A percentile compares a stretch with the other conserved stretches of the same genome.
phyloP scores from a whole-genome alignment of 2,888 invertebrate species.

The Automeris io region DNA sequence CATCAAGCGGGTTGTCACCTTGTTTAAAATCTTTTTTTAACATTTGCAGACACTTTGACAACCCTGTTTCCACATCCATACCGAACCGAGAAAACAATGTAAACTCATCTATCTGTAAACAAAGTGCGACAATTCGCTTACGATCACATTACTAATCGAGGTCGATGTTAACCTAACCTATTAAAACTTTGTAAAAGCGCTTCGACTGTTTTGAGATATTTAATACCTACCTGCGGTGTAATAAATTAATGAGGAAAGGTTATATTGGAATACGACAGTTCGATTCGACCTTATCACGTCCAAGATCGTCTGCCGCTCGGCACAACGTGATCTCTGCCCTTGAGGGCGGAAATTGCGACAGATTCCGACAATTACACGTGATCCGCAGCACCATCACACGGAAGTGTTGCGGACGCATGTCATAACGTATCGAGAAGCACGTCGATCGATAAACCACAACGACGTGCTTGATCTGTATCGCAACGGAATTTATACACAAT shows the following conservation, averaged over 20 bases:
- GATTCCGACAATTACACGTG: slow-evolving; percentile 38
- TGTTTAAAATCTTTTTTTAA: too few relatives aligned
- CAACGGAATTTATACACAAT: slow-evolving; percentile 22
- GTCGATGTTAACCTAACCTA: slow-evolving; percentile 31
- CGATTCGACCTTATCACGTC: not conserved
- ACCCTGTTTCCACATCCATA: slow-evolving; percentile 1
- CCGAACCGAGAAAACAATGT: slow-evolving; percentile 10
- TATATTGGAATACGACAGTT: not conserved
- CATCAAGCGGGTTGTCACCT: too few relatives aligned
- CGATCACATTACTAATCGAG: slow-evolving; percentile 24
- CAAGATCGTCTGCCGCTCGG: not conserved
- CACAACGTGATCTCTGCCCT: slow-evolving; percentile 38
- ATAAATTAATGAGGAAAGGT: not conserved
- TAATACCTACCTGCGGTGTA: not conserved
- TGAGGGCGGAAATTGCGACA: slow-evolving; percentile 34
- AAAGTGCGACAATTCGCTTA: slow-evolving; percentile 32
- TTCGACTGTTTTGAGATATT: too few relatives aligned
- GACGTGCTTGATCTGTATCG: slow-evolving; percentile 18
- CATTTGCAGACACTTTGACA: too few relatives aligned
- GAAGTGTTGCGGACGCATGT: slow-evolving; percentile 32
- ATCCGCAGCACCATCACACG: slow-evolving; percentile 28
- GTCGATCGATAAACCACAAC: slow-evolving; percentile 22
- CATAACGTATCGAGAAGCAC: slow-evolving; percentile 30
- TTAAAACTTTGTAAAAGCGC: slow-evolving; percentile 13
- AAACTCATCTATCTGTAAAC: slow-evolving; percentile 24